Base-by-base conservation (phyloP, 92 coral and sea anemone genomes). In the Anthopleura xanthogrammica region DNA sequence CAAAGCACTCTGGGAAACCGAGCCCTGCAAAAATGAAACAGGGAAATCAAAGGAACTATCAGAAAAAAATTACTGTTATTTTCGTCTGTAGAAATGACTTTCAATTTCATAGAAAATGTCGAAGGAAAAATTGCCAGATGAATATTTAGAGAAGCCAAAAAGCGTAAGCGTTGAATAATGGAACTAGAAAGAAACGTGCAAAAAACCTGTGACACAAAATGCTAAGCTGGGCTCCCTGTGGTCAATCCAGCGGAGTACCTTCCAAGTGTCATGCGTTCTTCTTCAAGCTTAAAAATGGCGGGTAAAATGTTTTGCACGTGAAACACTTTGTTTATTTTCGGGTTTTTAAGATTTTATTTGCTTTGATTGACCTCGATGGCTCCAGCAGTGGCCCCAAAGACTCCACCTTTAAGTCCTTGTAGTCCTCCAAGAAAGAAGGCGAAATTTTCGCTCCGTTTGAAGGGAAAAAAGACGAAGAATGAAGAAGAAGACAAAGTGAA, bases 351-450 rank as follows among this genome's bases (percentile, higher is more conserved):
- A 42, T 52, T 78, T 55, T 52, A 78, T 78, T 50, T 36, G n/a
- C 22, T 0, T 68, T 41, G 41, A 52, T 75, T 16, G 46, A 24
- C 80, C 78, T 58, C 85, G 68, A 95, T 95, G 98, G 90, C 98
- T 76, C 85, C 98, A 39, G 88, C 83, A 65, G 86, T 90, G 41
- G 86, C 80, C 24, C 71, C 83, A 22, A 85, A 84, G 76, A 92
- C 95, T 46, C 98, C 97, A 50, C 97, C 95, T 43, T 70, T 92
- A 50, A 93, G 97, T 74, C 96, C 96, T 12, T 76, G 87, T 83
- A 97, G 99, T 87, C 99, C 99, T 46, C 95, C 98, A 39, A 87
- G 98, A 50, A 97, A 94, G 75, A 88, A 88, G 77, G 88, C 87
- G 60, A 97, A 94, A 85, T 92, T 94, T 79, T 97, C 99, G 19